Evolutionary conservation across 2,888 invertebrate genomes (phyloP), one percentile per base, ranked within the genome.

Genomic region (Coenonympha arcania): DNA sequence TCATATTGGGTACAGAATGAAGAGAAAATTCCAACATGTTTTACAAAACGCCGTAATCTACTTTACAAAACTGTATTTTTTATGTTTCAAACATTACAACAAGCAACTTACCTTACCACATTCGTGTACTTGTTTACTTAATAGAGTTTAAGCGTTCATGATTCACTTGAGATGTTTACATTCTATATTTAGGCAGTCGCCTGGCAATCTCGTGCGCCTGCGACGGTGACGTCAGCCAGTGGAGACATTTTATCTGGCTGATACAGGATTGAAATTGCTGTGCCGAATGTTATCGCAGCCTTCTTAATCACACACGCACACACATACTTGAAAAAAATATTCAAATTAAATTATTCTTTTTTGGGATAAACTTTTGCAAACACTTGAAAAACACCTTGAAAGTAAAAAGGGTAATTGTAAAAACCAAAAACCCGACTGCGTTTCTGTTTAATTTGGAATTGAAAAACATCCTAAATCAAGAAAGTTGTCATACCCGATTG

Each of bases 161-260:
- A 80, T 70, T 79, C 79, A 80, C 69, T 71, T 71, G 57, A 62
- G 58, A 63, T 75, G 72, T 79, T 79, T 81, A 75, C 71, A 60
- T 66, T 71, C 76, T 81, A 79, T 79, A 76, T 79, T 73, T 77
- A 77, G 77, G 66, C 61, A 63, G 62, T 63, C 60, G 62, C 61
- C 54, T 64, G 59, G 68, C 69, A 66, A 71, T 71, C 73, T 73
- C 62, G 65, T 71, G 76, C 75, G 76, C 72, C 61, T 68, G 76
- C 68, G 73, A 53, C 64, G 65, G 43, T 81, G 80, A 81, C 79
- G 79, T 79, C 79, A 79, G 33, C 58, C 9, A 33, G 52, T 48
- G 56, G 61, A 62, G 63, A 64, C 67, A 68, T 70, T 73, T 70
- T 70, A 62, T 66, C 61, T 59, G 44, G 13, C 54, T 60, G 72